These are phyloP conservation scores for Heterotilapia buettikoferi DNA, from an alignment of 2,113 vertebrate genomes.

Conservation along the genomic window DNA sequence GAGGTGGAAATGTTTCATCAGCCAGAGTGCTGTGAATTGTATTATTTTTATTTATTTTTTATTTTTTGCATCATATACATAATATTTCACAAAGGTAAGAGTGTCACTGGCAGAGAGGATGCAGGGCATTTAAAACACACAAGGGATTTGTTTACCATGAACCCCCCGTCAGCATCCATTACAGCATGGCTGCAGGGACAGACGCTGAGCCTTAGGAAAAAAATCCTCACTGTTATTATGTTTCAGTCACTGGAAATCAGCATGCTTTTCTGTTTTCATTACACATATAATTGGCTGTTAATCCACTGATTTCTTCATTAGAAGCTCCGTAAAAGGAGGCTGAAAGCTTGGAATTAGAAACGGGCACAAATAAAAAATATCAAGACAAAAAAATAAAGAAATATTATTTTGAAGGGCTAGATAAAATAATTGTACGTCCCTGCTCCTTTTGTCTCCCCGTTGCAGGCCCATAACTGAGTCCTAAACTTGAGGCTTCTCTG, in stretches of 20 bases:
- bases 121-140: background rate
- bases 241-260: background rate
- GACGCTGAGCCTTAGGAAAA: background rate
- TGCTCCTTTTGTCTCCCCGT: background rate
- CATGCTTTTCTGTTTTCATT: constrained; percentile 2
- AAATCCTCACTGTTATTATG: background rate
- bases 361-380: background rate
- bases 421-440: background rate
- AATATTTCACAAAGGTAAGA: background rate
- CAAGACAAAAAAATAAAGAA: background rate
- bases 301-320: background rate
- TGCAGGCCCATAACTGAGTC: background rate
- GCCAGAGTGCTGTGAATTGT: background rate
- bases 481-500: background rate
- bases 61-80: background rate
- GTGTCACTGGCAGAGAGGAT: background rate
- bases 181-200: background rate
- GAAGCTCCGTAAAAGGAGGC: background rate
- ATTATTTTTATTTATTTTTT: background rate
- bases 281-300: background rate
- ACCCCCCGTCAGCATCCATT: background rate
- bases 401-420: background rate
- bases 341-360: background rate
- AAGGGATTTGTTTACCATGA: background rate
- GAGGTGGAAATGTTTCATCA: background rate